Percentiles rank a stretch among this genome's conserved stretches.
Evolutionary conservation across 1,140 invertebrate genomes (phyloP).

Genomic region (Fopius arisanus): DNA sequence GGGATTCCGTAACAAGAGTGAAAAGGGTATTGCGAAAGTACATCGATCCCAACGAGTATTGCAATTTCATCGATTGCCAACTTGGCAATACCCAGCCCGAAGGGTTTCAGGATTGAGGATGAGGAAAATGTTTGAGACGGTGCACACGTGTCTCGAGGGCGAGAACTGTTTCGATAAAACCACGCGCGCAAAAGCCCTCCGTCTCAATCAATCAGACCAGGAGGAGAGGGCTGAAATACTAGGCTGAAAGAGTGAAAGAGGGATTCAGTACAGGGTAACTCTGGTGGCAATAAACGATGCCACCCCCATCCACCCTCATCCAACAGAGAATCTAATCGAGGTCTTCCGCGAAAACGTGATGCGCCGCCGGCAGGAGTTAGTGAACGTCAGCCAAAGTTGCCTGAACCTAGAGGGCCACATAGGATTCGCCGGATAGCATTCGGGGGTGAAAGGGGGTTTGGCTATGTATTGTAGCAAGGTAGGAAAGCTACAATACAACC

Average conservation of each 20-base stretch:
- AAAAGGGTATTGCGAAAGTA: background rate
- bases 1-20: conserved; percentile 10
- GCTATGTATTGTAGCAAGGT: background rate
- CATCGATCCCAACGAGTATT: conserved; percentile 22
- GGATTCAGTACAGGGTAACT: background rate
- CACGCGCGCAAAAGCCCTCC: conserved; percentile 21
- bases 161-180: conserved; percentile 20
- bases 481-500: conserved; percentile 17
- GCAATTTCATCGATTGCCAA: conserved; percentile 30
- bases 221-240: background rate
- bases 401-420: background rate
- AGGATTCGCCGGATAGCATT: background rate
- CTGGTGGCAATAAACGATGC: conserved; percentile 30
- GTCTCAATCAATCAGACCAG: conserved; percentile 31
- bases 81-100: background rate
- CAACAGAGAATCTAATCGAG: conserved; percentile 27
- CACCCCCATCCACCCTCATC: background rate
- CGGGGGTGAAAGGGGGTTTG: background rate
- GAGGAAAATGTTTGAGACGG: conserved; percentile 12
- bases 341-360: conserved; percentile 31
- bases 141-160: conserved; percentile 24
- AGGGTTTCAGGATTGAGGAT: background rate
- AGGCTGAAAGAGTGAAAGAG: background rate
- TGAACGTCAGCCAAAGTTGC: conserved; percentile 23
- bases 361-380: conserved; percentile 24